Percentiles rank a stretch among this genome's conserved stretches.
Evolutionary conservation across 2,113 vertebrate species (phyloP).

Genomic region (Reinhardtius hippoglossoides): DNA sequence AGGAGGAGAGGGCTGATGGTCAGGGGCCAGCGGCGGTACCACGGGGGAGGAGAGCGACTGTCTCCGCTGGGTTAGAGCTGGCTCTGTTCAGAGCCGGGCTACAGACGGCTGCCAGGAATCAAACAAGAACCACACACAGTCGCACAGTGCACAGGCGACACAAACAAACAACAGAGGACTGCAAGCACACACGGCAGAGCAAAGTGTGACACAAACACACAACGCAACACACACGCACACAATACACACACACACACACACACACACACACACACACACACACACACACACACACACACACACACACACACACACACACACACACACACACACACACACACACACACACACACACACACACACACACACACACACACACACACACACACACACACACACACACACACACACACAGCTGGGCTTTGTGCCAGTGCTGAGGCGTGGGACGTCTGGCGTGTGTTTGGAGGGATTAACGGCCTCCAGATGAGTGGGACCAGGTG

Average conservation of each 20-base stretch:
- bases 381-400: constrained; percentile 33
- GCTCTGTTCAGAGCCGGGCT: constrained; percentile 71
- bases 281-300: constrained; percentile 44
- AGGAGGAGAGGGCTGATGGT: constrained; percentile 38
- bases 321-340: constrained; percentile 28
- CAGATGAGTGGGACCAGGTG: constrained; percentile 84
- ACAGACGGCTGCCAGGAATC: constrained; percentile 76
- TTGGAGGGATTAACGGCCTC: constrained; percentile 84
- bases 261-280: constrained; percentile 1
- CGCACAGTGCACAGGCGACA: constrained; percentile 4
- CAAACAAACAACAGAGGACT: too few species aligned
- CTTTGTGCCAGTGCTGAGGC: constrained; percentile 80
- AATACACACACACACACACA: too few species aligned
- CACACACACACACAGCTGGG: too few species aligned
- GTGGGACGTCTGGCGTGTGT: constrained; percentile 83
- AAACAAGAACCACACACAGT: constrained; percentile 77
- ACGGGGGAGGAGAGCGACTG: constrained; percentile 74
- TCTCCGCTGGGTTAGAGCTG: constrained; percentile 75
- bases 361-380: constrained; percentile 3
- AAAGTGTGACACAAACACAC: too few species aligned
- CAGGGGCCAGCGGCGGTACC: constrained; percentile 74
- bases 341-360: constrained; percentile 44
- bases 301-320: constrained; percentile 3
- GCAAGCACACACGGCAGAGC: too few species aligned
- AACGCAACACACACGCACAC: too few species aligned